phyloP scores from a whole-genome alignment of 2,113 vertebrate genomes.

The Pardalotus punctatus region DNA sequence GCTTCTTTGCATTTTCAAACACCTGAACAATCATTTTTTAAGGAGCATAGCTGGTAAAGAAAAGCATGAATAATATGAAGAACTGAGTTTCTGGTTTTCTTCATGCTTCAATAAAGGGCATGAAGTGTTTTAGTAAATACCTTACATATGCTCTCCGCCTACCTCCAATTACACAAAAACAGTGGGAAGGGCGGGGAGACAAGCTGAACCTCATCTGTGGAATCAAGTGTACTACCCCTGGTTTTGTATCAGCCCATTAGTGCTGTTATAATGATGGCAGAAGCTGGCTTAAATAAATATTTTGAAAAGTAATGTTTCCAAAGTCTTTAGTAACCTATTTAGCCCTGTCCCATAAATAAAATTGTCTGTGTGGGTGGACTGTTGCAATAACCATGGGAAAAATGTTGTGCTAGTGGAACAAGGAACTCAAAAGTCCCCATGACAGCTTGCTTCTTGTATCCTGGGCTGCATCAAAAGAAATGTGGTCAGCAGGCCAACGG shows the following conservation, averaged over 20 bases:
- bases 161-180: rapidly evolving
- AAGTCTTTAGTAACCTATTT: neutral
- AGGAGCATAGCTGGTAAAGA: neutral
- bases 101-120: neutral
- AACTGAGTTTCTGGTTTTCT: neutral
- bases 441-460: neutral
- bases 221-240: neutral
- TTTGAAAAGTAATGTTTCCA: neutral
- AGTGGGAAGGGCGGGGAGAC: neutral
- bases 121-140: neutral
- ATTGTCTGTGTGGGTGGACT: neutral
- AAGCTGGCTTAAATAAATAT: neutral
- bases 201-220: neutral
- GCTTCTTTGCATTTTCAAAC: neutral
- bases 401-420: neutral
- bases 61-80: neutral
- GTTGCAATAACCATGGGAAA: neutral
- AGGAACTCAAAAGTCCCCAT: neutral
- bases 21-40: neutral
- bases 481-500: rapidly evolving
- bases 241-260: neutral
- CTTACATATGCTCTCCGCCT: neutral
- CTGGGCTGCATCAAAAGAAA: neutral
- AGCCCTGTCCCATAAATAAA: neutral
- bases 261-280: neutral